A percentile compares a stretch with the other conserved stretches of the same genome.
Conservation (phyloP, 2,797 vertebrate genomes). For the Telmatherina bonti region DNA sequence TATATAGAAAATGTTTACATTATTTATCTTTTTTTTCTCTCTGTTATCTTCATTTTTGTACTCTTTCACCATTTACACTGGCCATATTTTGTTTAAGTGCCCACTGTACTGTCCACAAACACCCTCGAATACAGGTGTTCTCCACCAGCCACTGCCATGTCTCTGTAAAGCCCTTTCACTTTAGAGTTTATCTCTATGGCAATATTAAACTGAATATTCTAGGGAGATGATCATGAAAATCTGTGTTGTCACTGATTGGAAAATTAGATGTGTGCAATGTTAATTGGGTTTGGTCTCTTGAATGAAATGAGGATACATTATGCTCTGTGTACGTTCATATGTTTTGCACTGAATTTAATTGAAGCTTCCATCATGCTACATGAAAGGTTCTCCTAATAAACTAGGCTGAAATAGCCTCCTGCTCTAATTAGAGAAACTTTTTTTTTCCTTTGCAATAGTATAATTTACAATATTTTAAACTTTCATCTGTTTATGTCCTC, state of each 20-base stretch:
- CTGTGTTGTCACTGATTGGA: slow-evolving; percentile 43
- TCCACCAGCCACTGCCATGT: slow-evolving; percentile 42
- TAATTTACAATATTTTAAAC: slow-evolving; percentile 40
- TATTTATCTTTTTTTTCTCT: slow-evolving; percentile 37
- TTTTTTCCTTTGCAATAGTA: slow-evolving; percentile 26
- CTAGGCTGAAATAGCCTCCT: slow-evolving; percentile 32
- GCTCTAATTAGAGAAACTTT: slow-evolving; percentile 32
- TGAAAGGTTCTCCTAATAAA: slow-evolving; percentile 40
- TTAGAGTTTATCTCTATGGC: slow-evolving; percentile 48
- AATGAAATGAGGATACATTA: slow-evolving; percentile 52
- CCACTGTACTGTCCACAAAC: slow-evolving; percentile 25
- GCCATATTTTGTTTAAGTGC: slow-evolving; percentile 51
- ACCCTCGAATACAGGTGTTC: slow-evolving; percentile 18
- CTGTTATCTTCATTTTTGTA: slow-evolving; percentile 37
- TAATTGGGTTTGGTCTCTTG: slow-evolving; percentile 43
- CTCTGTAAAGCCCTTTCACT: slow-evolving; percentile 43
- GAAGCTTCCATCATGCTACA: slow-evolving; percentile 50
- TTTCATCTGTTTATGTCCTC: slow-evolving; percentile 43
- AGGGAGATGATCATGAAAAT: slow-evolving; percentile 20
- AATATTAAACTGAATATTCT: slow-evolving; percentile 63
- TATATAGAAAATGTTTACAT: slow-evolving; percentile 65
- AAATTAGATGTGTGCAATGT: slow-evolving; percentile 48
- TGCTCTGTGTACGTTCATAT: slow-evolving; percentile 64
- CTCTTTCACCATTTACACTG: slow-evolving; percentile 52
- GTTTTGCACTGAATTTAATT: slow-evolving; percentile 62